Base-by-base conservation (phyloP, 2,888 invertebrate species). In the Heliconius cydno region DNA sequence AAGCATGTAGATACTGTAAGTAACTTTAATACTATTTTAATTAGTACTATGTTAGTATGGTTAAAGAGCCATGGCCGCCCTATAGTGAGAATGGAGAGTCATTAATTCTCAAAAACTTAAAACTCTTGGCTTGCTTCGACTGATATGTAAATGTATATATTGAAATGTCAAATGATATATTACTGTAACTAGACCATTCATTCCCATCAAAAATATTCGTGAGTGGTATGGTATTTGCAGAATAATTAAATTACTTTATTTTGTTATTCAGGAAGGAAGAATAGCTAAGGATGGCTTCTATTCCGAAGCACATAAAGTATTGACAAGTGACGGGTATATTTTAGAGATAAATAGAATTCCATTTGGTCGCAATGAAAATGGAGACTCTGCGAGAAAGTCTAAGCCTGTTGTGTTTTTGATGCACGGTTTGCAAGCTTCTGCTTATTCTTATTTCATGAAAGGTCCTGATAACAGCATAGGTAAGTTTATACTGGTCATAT, bases 331-430 rank as follows among this genome's bases (percentile, higher is more conserved):
- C 71, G 89, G 88, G 1, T 89, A 89, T 76, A 86, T 88, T 9
- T 81, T 90, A 65, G 85, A 86, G 80, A 73, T 89, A 78, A 87
- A 87, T 79, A 83, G 89, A 66, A 89, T 89, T 79, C 89, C 89
- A 5, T 83, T 83, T 67, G 84, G 85, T 30, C 84, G 82, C 70
- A 72, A 82, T 38, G 82, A 83, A 66, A 77, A 77, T 19, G 76
- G 28, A 5, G 76, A 77, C 9, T 81, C 80, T 41, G 75, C 73
- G 12, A 41, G 60, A 25, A 65, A 34, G 5, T 70, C 71, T 25
- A 85, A 86, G 52, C 87, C 88, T 0, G 85, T 86, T 19, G 86
- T 87, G 9, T 85, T 89, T 60, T 10, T 88, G 25, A 87, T 88
- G 87, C 88, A 88, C 70, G 88, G 88, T 0, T 76, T 89, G 7